Conservation (phyloP, 2,797 vertebrate species). For the Gambusia yucatana region DNA sequence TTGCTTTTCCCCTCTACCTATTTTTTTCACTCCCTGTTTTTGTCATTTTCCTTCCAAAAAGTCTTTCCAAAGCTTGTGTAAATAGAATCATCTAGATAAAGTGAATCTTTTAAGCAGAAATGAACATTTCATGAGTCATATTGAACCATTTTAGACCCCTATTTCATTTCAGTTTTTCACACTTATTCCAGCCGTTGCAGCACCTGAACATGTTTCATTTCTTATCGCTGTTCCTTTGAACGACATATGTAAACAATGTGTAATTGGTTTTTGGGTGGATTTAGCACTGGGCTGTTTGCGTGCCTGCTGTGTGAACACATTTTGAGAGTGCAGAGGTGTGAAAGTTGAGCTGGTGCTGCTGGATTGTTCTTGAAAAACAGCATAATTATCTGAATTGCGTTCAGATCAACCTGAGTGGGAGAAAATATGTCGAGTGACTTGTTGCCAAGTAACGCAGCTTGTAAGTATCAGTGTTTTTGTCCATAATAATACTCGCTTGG, state of each 20-base stretch:
- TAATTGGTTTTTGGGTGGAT: constrained; percentile 32
- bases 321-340: constrained; percentile 30
- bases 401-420: constrained; percentile 60
- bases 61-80: not conserved
- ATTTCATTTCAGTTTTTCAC: not conserved
- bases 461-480: constrained; percentile 29
- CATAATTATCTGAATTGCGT: constrained; percentile 59
- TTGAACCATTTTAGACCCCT: not conserved
- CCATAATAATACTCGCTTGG: constrained; percentile 18
- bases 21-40: not conserved
- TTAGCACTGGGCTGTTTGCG: constrained; percentile 6
- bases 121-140: not conserved
- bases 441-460: constrained; percentile 74
- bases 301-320: constrained; percentile 21
- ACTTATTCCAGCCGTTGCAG: constrained; percentile 15
- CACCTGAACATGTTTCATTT: constrained; percentile 63
- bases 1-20: not conserved
- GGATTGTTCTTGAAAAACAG: constrained; percentile 44
- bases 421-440: constrained; percentile 48
- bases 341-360: constrained; percentile 37
- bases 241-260: constrained; percentile 3
- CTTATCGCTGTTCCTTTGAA: constrained; percentile 49
- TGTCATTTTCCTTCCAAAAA: not conserved
- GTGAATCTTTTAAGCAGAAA: not conserved
- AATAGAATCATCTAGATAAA: not conserved